Conservation (phyloP, 2,888 invertebrate species). For the Osmoderma eremita region DNA sequence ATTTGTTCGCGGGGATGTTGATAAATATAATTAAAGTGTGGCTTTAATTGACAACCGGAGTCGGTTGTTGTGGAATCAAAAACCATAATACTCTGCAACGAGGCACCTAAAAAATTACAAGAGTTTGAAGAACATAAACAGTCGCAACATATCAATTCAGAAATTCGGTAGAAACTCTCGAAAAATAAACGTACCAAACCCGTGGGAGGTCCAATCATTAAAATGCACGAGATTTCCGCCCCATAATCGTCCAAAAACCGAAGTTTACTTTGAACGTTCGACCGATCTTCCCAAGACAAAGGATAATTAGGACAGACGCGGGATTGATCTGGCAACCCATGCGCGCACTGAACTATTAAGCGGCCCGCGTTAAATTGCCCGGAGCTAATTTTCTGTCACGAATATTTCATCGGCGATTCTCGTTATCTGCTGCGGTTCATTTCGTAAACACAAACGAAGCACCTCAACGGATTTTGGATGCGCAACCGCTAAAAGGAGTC, state of each 20-base stretch:
- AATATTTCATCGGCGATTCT: conserved; percentile 22
- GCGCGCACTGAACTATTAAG: conserved; percentile 12
- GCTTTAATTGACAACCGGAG: too few species aligned
- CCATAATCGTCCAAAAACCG: background rate
- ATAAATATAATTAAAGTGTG: too few species aligned
- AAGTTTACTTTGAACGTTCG: conserved; percentile 2
- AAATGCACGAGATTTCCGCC: background rate
- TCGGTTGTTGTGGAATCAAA: too few species aligned
- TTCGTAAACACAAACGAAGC: conserved; percentile 13
- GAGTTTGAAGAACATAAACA: too few species aligned
- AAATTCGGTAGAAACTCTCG: background rate
- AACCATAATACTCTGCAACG: too few species aligned
- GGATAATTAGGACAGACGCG: conserved; percentile 20
- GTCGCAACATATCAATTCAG: background rate
- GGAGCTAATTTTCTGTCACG: conserved; percentile 25
- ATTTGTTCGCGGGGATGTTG: too few species aligned
- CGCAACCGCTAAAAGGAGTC: background rate
- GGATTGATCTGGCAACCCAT: conserved; percentile 23
- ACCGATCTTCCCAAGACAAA: conserved; percentile 12
- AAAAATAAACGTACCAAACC: background rate
- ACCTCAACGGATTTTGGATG: background rate
- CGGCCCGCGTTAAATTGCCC: conserved; percentile 14
- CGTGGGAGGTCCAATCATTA: too few species aligned
- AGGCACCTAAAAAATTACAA: too few species aligned
- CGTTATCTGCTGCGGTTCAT: conserved; percentile 20